These are phyloP conservation scores for Gila orcuttii DNA, from an alignment of 2,113 vertebrate genomes.

Conservation along the genomic window DNA sequence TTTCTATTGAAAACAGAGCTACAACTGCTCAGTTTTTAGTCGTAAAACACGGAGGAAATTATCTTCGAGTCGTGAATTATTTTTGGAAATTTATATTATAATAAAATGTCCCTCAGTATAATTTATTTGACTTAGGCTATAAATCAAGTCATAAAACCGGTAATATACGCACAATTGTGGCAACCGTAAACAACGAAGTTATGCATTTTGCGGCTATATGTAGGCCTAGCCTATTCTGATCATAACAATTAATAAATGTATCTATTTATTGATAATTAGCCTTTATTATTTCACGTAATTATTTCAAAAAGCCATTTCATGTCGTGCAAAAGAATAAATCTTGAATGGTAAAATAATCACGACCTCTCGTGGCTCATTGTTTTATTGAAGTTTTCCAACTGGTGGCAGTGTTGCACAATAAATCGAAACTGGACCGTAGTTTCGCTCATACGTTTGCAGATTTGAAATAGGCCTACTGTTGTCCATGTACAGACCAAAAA, in stretches of 20 bases:
- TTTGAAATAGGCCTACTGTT: neutral
- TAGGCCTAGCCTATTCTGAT: neutral
- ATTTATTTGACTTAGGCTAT: neutral
- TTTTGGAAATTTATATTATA: no score
- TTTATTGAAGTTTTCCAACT: conserved; percentile 15
- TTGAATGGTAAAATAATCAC: neutral
- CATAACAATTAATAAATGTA: neutral
- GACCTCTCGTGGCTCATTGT: neutral
- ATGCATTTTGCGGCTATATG: neutral
- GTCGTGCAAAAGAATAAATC: neutral
- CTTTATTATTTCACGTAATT: neutral
- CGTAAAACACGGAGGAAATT: no score
- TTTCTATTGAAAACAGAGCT: neutral
- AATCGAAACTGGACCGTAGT: neutral
- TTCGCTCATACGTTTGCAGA: neutral
- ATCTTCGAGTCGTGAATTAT: no score
- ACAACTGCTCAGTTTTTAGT: no score
- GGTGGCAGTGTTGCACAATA: conserved; percentile 51
- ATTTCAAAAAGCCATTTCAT: neutral
- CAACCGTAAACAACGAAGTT: neutral
- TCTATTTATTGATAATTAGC: neutral
- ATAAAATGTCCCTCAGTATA: no score
- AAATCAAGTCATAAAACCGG: neutral
- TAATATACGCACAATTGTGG: neutral
- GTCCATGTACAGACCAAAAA: neutral